Base-by-base conservation (phyloP, 2,888 invertebrate species). In the Macrosoma leucophasiata region DNA sequence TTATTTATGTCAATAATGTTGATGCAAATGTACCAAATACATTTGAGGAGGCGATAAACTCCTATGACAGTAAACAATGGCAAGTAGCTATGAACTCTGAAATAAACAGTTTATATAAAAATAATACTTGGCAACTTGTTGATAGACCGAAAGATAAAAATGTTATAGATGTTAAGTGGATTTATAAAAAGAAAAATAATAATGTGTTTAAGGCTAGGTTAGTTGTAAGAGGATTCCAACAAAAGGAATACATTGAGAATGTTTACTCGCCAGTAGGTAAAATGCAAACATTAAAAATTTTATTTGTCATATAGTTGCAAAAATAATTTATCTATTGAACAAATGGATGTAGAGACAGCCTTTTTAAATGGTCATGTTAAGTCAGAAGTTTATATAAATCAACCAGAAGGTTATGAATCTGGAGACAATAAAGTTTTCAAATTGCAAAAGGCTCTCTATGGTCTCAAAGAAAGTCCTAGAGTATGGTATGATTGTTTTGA, bases 91-190 rank as follows among this genome's bases (percentile, higher is more conserved):
- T 62, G 52, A 36, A 57, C 9, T 15, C 25, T 2, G 60, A 62
- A 46, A 55, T 58, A 14, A 37, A 50, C 20, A 56, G 53, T 21
- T 33, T 59, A 34, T 33, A 39, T 19, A 48, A 52, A 42, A 62
- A 62, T 34, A 42, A 56, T 15, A 63, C 58, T 12, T 62, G 58
- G 58, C 33, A 42, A 43, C n/a, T 60, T 34, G 51, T 55, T 23
- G 43, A 50, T 3, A 41, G 29, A 19, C 59, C 57, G 24, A 33
- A 49, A 41, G 41, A 48, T 35, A 47, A 55, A 50, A 42, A 53
- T 3, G 35, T 54, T n/a, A 46, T 62, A 18, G 55, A 58, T 48
- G 49, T 52, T 2, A 59, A 55, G 26, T 60, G 58, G 58, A 34
- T 59, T 4, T 60, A 32, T 35, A 59, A 31, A 38, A 60, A 19